These are phyloP conservation scores for Nephrotoma appendiculata DNA, from an alignment of 2,888 invertebrate species.

Conservation along the genomic window DNA sequence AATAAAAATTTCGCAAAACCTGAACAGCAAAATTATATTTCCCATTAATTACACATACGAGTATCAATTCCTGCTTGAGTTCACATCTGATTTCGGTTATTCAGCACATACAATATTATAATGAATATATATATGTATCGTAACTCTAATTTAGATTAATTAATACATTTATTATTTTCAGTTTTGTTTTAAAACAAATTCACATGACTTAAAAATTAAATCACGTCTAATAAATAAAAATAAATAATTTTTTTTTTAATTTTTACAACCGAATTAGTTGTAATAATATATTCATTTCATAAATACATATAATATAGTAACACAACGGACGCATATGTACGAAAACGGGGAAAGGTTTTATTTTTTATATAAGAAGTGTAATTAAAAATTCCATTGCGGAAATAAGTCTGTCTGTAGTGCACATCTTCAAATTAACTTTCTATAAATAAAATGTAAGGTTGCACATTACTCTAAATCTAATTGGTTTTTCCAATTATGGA, in stretches of 20 bases:
- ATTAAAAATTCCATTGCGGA: neutral
- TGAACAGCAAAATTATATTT: neutral
- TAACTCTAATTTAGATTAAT: neutral
- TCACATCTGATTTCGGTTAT: neutral
- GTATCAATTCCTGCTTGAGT: neutral
- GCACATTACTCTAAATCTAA: neutral
- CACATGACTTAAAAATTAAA: neutral
- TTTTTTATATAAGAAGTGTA: neutral
- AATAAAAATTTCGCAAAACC: neutral
- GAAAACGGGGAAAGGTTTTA: neutral
- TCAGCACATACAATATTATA: neutral
- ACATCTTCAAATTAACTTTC: neutral
- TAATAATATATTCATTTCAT: neutral
- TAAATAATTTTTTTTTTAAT: no score
- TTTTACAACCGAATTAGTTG: no score
- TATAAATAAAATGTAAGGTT: neutral
- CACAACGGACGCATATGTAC: no score
- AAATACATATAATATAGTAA: neutral
- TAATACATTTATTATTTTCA: neutral
- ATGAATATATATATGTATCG: neutral
- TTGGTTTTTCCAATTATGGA: neutral
- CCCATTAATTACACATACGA: neutral
- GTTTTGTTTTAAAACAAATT: neutral
- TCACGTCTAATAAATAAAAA: neutral
- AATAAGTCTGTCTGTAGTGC: neutral